A percentile compares a stretch with the other conserved stretches of the same genome.
Conservation (phyloP, 1,140 invertebrate species). For the Mamestra configurata region DNA sequence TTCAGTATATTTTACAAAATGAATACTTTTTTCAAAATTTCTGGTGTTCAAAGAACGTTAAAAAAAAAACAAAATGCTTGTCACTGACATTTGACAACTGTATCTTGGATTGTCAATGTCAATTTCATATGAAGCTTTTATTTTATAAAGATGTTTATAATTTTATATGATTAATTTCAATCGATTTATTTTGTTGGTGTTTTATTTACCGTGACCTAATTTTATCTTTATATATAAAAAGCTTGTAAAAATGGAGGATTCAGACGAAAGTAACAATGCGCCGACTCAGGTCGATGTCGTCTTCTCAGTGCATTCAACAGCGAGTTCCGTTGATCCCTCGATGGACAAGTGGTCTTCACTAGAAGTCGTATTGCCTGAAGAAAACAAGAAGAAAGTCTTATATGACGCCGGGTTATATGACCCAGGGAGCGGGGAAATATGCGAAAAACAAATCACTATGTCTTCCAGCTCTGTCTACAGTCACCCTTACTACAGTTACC, state of each 20-base stretch:
- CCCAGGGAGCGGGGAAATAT: slow-evolving; percentile 77
- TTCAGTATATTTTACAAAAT: no score
- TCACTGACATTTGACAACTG: no score
- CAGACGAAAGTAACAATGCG: slow-evolving; percentile 51
- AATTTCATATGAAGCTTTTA: no score
- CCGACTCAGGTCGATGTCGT: slow-evolving; percentile 57
- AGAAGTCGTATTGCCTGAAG: slow-evolving; percentile 59
- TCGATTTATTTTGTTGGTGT: no score
- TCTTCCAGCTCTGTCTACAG: slow-evolving; percentile 82
- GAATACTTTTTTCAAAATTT: no score
- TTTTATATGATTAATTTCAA: no score
- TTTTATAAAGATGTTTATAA: no score
- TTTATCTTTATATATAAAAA: no score
- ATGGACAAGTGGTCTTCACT: slow-evolving; percentile 78
- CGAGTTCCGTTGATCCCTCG: slow-evolving; percentile 70
- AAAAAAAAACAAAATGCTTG: no score
- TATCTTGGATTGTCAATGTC: no score
- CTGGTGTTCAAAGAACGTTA: no score
- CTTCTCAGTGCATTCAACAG: slow-evolving; percentile 52
- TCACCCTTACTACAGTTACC: slow-evolving; percentile 86
- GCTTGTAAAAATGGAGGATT: slow-evolving; percentile 47
- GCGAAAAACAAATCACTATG: slow-evolving; percentile 72
- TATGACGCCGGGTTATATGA: slow-evolving; percentile 65
- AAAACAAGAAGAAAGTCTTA: slow-evolving; percentile 65
- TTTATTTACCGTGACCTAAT: no score